phyloP scores from a whole-genome alignment of 2,113 vertebrate genomes.

The Istiophorus platypterus region DNA sequence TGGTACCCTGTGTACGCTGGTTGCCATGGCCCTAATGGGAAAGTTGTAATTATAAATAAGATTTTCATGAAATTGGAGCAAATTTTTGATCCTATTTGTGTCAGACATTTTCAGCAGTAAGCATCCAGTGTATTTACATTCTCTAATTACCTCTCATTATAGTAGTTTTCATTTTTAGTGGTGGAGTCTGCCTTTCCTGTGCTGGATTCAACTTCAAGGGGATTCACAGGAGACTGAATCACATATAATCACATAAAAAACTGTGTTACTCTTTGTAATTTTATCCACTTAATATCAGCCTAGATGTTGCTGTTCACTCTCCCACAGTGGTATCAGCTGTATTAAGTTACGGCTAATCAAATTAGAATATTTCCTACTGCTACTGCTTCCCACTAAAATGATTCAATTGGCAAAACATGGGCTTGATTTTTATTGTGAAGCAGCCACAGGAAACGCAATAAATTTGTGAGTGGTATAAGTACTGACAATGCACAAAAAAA shows the following conservation, averaged over 20 bases:
- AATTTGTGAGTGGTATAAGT: background rate
- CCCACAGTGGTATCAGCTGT: background rate
- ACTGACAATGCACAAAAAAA: too few relatives aligned
- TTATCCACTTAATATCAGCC: background rate
- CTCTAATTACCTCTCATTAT: background rate
- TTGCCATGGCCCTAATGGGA: background rate
- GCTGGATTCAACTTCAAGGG: background rate
- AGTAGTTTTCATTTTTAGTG: background rate
- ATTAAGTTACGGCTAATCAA: background rate
- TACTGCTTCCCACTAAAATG: slow-evolving; percentile 31
- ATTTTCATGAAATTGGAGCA: background rate
- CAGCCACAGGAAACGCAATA: background rate
- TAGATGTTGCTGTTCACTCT: background rate
- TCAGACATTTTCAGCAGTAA: background rate
- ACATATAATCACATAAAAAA: background rate
- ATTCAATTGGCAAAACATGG: rapidly evolving
- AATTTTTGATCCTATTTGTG: background rate
- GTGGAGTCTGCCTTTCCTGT: background rate
- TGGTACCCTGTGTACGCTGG: background rate
- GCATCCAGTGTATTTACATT: background rate
- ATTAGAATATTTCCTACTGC: background rate
- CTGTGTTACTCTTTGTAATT: background rate
- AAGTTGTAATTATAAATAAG: background rate
- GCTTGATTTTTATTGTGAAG: slow-evolving; percentile 15
- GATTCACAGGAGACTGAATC: too few relatives aligned